phyloP scores from a whole-genome alignment of 92 coral and sea anemone genomes.

The Meandrina meandrites region DNA sequence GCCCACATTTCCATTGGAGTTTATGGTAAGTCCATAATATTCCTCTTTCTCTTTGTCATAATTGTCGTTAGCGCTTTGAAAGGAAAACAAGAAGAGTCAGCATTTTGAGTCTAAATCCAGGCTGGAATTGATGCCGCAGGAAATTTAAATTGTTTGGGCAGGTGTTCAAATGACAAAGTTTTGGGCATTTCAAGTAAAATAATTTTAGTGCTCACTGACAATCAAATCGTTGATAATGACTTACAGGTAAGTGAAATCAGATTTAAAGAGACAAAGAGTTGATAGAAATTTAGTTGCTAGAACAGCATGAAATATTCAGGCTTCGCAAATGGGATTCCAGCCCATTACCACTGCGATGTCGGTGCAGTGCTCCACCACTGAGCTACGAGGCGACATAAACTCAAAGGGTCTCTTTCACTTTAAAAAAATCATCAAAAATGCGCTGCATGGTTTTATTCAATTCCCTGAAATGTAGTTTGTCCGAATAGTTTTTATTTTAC shows the following conservation, averaged over 20 bases:
- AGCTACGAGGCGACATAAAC: not conserved
- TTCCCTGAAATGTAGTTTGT: too few species aligned
- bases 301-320: not conserved
- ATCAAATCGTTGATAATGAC: too few species aligned
- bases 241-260: too few species aligned
- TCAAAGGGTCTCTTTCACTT: too few species aligned
- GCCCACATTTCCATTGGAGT: slow-evolving; percentile 70
- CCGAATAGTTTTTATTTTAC: too few species aligned
- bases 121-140: not conserved
- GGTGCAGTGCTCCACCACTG: not conserved
- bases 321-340: not conserved
- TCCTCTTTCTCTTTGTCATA: slow-evolving; percentile 86
- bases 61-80: slow-evolving; percentile 82
- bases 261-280: too few species aligned
- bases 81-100: not conserved
- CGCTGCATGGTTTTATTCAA: too few species aligned
- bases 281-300: too few species aligned
- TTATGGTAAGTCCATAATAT: slow-evolving; percentile 79
- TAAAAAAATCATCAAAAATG: too few species aligned
- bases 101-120: not conserved
- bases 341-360: not conserved
- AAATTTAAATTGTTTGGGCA: not conserved
- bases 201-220: too few species aligned
- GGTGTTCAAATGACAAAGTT: not conserved
- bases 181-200: too few species aligned